Evolutionary conservation across 1,140 invertebrate species (phyloP).

Genomic region (Rhopalosiphum maidis): DNA sequence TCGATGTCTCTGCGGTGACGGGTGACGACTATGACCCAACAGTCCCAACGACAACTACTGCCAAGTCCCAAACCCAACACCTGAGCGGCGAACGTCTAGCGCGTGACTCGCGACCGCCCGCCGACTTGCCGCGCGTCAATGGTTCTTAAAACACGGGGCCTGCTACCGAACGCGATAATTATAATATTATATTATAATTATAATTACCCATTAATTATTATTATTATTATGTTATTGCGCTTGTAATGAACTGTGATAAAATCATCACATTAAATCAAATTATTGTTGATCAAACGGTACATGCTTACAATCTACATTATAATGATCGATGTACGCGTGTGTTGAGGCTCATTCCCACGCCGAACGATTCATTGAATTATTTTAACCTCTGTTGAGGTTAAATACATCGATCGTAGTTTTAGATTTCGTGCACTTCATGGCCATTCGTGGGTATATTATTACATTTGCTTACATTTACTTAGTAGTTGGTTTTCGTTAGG

Average conservation of each 20-base stretch:
- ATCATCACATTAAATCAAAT: not conserved
- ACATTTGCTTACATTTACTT: too few relatives aligned
- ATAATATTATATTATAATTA: not conserved
- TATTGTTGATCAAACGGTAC: not conserved
- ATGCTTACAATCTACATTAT: too few relatives aligned
- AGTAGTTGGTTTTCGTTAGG: too few relatives aligned
- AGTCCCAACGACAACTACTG: too few relatives aligned
- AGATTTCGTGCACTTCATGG: too few relatives aligned
- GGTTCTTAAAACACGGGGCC: conserved; percentile 1
- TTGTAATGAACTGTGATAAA: not conserved
- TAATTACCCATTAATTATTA: not conserved
- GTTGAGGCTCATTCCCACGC: not conserved
- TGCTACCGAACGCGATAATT: too few relatives aligned
- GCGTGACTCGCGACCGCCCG: not conserved
- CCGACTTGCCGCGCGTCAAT: not conserved
- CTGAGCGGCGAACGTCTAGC: not conserved
- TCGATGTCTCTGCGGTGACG: not conserved
- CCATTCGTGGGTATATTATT: too few relatives aligned
- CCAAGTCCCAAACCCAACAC: not conserved
- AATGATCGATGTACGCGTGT: too few relatives aligned
- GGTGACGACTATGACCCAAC: not conserved
- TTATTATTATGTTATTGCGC: not conserved
- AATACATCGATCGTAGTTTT: too few relatives aligned
- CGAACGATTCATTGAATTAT: too few relatives aligned
- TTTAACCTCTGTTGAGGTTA: too few relatives aligned